Evolutionary conservation across 92 coral and sea anemone genomes (phyloP).

Genomic region (Siderastrea radians): DNA sequence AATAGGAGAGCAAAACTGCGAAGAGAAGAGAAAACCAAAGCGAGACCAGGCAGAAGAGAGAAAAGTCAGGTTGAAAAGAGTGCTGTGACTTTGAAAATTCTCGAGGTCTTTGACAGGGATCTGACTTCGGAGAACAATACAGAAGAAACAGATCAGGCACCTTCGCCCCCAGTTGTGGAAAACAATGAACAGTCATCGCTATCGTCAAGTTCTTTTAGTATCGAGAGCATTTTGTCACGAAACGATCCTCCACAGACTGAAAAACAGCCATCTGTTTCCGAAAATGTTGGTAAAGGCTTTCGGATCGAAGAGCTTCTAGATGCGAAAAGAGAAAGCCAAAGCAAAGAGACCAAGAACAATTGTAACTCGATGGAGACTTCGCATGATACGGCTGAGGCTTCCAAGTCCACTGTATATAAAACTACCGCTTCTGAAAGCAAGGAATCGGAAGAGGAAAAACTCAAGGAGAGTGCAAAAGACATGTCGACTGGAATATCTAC

Average conservation of each 20-base stretch:
- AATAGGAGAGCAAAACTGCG: slow-evolving; percentile 95
- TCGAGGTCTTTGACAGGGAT: slow-evolving; percentile 44
- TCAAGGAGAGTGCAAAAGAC: neutral
- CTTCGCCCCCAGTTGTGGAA: slow-evolving; percentile 23
- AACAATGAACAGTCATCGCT: slow-evolving; percentile 32
- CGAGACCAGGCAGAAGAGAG: slow-evolving; percentile 93
- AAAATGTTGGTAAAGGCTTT: slow-evolving; percentile 19
- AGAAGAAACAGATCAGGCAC: slow-evolving; percentile 8
- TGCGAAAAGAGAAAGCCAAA: slow-evolving; percentile 1
- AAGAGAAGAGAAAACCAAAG: slow-evolving; percentile 93
- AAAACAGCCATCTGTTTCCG: slow-evolving; percentile 18
- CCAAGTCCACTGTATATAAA: neutral
- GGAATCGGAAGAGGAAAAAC: neutral
- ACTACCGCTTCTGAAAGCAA: neutral
- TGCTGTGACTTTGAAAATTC: slow-evolving; percentile 40
- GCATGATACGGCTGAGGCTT: neutral
- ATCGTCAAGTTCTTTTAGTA: slow-evolving; percentile 68
- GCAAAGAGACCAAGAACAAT: neutral
- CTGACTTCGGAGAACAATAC: slow-evolving; percentile 10
- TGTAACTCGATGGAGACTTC: neutral
- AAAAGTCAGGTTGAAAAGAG: slow-evolving; percentile 87
- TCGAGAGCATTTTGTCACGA: slow-evolving; percentile 86
- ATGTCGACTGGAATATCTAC: neutral
- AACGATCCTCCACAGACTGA: slow-evolving; percentile 71
- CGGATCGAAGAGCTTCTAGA: slow-evolving; percentile 29